phyloP scores from a whole-genome alignment of 2,888 invertebrate genomes.

The Oxystoma pomonae region DNA sequence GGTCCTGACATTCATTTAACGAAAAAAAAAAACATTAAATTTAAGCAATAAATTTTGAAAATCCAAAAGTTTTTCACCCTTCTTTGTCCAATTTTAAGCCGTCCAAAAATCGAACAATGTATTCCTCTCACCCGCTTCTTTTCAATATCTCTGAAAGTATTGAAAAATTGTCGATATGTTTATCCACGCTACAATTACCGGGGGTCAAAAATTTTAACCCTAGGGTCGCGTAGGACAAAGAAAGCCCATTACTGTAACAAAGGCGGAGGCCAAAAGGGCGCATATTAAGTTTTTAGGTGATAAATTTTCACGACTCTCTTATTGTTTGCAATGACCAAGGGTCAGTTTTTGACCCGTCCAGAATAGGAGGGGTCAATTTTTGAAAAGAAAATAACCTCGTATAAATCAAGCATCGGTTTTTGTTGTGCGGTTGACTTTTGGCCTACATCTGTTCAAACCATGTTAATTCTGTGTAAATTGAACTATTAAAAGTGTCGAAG shows the following conservation, averaged over 20 bases:
- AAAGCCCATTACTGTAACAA: constrained; percentile 35
- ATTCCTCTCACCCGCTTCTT: no score
- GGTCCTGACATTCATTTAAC: constrained; percentile 13
- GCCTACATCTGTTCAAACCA: constrained; percentile 48
- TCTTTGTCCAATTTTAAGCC: constrained; percentile 1
- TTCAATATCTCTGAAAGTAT: constrained; percentile 29
- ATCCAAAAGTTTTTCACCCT: constrained; percentile 14
- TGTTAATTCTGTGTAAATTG: constrained; percentile 26
- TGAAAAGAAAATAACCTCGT: constrained; percentile 32
- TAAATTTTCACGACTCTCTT: constrained; percentile 37
- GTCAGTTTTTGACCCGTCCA: background rate
- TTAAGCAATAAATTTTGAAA: constrained; percentile 17
- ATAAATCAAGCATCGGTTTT: constrained; percentile 47
- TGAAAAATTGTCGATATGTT: constrained; percentile 48
- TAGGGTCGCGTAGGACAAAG: constrained; percentile 39
- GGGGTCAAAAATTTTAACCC: constrained; percentile 49
- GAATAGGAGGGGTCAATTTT: constrained; percentile 32
- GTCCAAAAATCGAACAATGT: constrained; percentile 18
- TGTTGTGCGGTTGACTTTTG: constrained; percentile 47
- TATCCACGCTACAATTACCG: constrained; percentile 47
- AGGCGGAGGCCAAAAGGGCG: constrained; percentile 32
- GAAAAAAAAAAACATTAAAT: constrained; percentile 17
- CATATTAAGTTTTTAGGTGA: constrained; percentile 42
- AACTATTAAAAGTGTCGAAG: constrained; percentile 14
- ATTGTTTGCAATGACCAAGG: constrained; percentile 31